Evolutionary conservation across 2,888 invertebrate species (phyloP).

Genomic region (Xestobium rufovillosum): DNA sequence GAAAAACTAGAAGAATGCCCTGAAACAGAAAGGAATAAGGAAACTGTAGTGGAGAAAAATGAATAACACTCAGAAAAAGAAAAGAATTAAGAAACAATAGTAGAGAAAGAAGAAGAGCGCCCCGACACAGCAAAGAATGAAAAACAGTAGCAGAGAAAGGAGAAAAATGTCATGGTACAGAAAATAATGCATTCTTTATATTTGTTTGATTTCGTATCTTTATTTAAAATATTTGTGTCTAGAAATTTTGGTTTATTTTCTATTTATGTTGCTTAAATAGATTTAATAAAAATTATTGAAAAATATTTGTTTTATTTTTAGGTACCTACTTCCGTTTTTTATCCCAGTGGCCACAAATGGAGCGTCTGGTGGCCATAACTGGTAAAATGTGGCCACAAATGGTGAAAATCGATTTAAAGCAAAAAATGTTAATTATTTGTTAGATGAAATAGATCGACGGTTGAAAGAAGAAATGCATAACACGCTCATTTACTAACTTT

Average conservation of each 20-base stretch:
- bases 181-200: conserved; percentile 4
- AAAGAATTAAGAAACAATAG: conserved; percentile 5
- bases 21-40: too few relatives aligned
- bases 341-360: conserved; percentile 6
- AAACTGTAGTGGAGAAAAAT: too few relatives aligned
- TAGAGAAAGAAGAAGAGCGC: conserved; percentile 4
- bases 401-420: conserved; percentile 5
- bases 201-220: neutral
- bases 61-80: too few relatives aligned
- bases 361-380: conserved; percentile 5
- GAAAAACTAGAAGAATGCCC: too few relatives aligned
- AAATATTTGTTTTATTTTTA: conserved; percentile 5
- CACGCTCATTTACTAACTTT: too few relatives aligned
- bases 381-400: conserved; percentile 6
- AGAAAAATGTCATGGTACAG: too few relatives aligned
- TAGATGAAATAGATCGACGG: too few relatives aligned
- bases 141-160: too few relatives aligned
- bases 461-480: too few relatives aligned
- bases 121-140: conserved; percentile 1
- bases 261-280: conserved; percentile 3
- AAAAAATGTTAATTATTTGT: conserved; percentile 3
- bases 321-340: neutral
- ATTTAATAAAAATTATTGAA: neutral
- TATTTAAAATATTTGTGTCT: conserved; percentile 5
- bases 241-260: conserved; percentile 4